Evolutionary conservation across 2,797 vertebrate species (phyloP).

Genomic region (Notamacropus eugenii): DNA sequence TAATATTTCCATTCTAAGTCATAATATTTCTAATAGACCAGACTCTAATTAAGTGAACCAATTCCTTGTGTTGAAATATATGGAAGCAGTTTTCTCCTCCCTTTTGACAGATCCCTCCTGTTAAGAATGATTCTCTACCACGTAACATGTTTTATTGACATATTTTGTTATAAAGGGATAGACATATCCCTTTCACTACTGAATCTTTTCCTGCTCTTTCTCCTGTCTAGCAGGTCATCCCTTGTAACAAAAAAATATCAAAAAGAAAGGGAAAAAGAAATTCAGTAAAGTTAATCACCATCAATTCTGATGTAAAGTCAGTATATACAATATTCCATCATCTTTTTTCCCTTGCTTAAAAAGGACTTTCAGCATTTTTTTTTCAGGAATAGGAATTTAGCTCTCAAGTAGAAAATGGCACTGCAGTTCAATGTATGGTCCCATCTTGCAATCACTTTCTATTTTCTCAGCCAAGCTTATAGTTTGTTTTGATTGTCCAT

Average conservation of each 20-base stretch:
- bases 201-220: not conserved
- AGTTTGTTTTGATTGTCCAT: not conserved
- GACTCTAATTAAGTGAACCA: not conserved
- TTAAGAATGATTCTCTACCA: not conserved
- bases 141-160: not conserved
- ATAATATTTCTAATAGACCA: not conserved
- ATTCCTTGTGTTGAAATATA: constrained; percentile 35
- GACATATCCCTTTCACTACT: not conserved
- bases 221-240: not conserved
- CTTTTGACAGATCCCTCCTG: not conserved
- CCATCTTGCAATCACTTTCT: not conserved
- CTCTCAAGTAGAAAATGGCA: not conserved
- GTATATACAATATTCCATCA: not conserved
- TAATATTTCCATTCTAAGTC: not conserved
- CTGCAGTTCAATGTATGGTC: not conserved
- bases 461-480: not conserved
- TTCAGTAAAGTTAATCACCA: not conserved
- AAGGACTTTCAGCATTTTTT: not conserved
- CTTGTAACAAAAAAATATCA: not conserved
- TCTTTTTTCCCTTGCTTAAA: not conserved
- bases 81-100: constrained; percentile 32
- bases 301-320: not conserved
- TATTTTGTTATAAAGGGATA: not conserved
- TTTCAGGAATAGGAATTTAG: not conserved
- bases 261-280: not conserved